Evolutionary conservation across 2,113 vertebrate species (phyloP), one percentile per base, ranked within the genome.

Genomic region (Pleuronectes platessa): DNA sequence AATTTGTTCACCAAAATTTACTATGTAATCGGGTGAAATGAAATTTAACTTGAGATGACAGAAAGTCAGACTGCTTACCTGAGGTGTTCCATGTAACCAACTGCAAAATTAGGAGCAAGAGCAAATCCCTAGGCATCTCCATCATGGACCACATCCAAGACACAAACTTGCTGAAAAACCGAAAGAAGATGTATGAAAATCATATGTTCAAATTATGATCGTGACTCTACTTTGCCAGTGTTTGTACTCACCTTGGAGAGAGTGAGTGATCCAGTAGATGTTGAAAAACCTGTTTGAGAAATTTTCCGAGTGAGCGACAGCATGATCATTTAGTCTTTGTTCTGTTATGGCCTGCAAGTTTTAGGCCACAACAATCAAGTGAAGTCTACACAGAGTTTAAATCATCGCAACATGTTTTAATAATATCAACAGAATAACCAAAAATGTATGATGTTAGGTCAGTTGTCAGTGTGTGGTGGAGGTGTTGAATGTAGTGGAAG

Each of bases 61-160:
- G 27, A 14, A 51, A 20, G 3, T 42, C 5, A 63, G 35, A 47
- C 53, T 2, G 1, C 45, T 74, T 83, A 91, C 90, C 90, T 85
- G 77, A 78, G 24, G 53, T 62, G 1, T 0, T 24, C 79, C 64
- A 24, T 20, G 65, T 77, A 21, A 61, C 53, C 68, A 81, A 69
- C 27, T 73, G 63, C 9, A 87, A 11, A 68, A 88, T 51, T 14
- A 86, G 20, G 21, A 79, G 20, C 21, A 74, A 64, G 0, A 76
- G 21, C 1, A 86, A 27, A 8, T n/a, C 12, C 24, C 18, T 10
- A 12, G 21, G 20, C 1, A 2, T 5, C 45, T 2, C 61, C 87
- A 88, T 89, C 2, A 23, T 78, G 26, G 42, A 49, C 23, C 60
- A 17, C 53, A 59, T 56, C 56, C 20, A 56, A 13, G 2, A 26